Evolutionary conservation across 2,113 vertebrate species (phyloP), one percentile per base, ranked within the genome.

Genomic region (Ceyx melanurus): DNA sequence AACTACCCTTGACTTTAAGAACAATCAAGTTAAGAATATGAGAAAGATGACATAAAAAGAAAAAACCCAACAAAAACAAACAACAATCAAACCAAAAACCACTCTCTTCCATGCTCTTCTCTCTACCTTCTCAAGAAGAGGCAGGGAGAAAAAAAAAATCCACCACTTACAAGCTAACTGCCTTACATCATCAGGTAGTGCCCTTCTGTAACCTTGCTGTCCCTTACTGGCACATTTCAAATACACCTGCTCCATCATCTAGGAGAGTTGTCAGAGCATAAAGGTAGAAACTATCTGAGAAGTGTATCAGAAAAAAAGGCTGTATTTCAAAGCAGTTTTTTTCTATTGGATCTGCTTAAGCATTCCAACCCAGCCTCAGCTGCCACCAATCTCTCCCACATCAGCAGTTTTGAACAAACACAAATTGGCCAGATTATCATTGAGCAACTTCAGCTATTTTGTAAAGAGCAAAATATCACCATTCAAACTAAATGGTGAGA

Each of bases 381-480:
- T 95, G 78, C 87, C 91, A 62, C 51, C 71, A 83, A 9, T 29
- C 80, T 77, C 90, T 81, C 80, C 65, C 80, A 86, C 83, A 86
- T 93, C 92, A 95, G 90, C 88, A 86, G 61, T 90, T 95, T 43
- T 82, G 73, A 93, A 90, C 88, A 93, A 91, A 68, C 66, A 75
- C 45, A 68, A 92, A 94, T 72, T 76, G 77, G 57, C 65, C 81
- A 92, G 66, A 94, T 92, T 90, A 95, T 78, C 88, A 88, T 88
- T 67, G 82, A 81, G 92, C 90, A 93, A 72, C 83, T 93, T 91
- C 86, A 91, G 91, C 87, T 95, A 4, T 92, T 96, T 70, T 46
- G 42, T 74, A 61, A 85, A 80, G 35, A 75, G 77, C 81, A 65
- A 61, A 87, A 67, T 33, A 48, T 66, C 75, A 25, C 84, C 51